Evolutionary conservation across 2,113 vertebrate species (phyloP).

Genomic region (Callospermophilus lateralis): DNA sequence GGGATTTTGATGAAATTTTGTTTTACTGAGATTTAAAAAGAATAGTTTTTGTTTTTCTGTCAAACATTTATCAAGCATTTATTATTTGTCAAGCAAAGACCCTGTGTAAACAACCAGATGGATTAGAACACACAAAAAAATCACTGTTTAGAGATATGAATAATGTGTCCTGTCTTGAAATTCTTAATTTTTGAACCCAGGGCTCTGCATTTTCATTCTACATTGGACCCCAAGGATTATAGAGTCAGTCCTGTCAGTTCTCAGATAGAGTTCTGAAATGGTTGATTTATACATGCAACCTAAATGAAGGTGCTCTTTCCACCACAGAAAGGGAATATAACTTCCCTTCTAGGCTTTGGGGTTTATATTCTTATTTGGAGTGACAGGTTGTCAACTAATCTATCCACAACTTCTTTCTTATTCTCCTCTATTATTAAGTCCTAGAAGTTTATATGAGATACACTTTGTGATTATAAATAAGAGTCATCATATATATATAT

Average conservation of each 20-base stretch:
- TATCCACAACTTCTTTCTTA: background rate
- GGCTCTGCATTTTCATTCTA: background rate
- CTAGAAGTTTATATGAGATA: background rate
- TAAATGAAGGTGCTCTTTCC: background rate
- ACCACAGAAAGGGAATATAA: background rate
- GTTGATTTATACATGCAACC: background rate
- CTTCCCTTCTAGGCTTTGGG: background rate
- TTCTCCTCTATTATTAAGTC: background rate
- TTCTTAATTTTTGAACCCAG: background rate
- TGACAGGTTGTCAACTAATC: background rate
- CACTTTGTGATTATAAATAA: background rate
- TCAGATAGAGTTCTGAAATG: background rate
- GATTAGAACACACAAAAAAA: background rate
- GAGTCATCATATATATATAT: background rate
- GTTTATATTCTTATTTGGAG: background rate
- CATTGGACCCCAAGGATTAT: background rate
- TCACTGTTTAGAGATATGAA: background rate
- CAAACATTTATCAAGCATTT: slow-evolving; percentile 29
- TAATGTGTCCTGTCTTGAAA: background rate
- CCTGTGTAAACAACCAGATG: background rate
- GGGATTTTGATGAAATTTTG: background rate
- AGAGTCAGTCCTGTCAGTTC: background rate
- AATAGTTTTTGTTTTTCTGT: background rate
- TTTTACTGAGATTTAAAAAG: slow-evolving; percentile 1
- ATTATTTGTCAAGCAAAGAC: background rate